Percentiles rank a stretch among this genome's conserved stretches.
These are phyloP conservation scores for Drosophila tsacasi DNA, from an alignment of 1,140 invertebrate species.

Conservation along the genomic window DNA sequence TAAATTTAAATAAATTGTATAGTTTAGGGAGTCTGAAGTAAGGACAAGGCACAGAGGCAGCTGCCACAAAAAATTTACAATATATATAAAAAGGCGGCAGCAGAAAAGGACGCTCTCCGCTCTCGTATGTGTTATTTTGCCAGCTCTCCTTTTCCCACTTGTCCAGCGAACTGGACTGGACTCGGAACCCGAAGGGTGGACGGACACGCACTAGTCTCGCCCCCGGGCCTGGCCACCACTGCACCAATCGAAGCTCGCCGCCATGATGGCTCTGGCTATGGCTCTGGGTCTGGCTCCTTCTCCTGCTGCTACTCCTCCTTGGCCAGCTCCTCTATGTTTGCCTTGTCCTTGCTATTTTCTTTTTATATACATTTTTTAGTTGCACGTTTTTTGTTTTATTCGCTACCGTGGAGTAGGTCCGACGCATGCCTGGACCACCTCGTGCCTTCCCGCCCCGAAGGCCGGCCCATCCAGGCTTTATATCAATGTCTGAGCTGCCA, in stretches of 20 bases:
- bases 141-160: conserved; percentile 38
- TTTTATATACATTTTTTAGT: conserved; percentile 82
- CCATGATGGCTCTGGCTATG: conserved; percentile 40
- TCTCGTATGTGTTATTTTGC: conserved; percentile 30
- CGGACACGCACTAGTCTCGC: conserved; percentile 64
- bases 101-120: conserved; percentile 39
- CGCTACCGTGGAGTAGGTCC: conserved; percentile 53
- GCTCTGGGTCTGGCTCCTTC: not conserved
- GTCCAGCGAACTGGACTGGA: conserved; percentile 15
- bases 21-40: not conserved
- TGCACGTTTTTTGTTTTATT: conserved; percentile 50
- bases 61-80: conserved; percentile 41
- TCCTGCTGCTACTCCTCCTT: conserved; percentile 18
- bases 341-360: conserved; percentile 74
- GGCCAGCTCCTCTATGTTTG: conserved; percentile 57
- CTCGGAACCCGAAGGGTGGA: conserved; percentile 41
- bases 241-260: conserved; percentile 79
- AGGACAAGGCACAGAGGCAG: conserved; percentile 1
- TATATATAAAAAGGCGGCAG: conserved; percentile 27
- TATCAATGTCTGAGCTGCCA: conserved; percentile 81
- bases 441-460: conserved; percentile 7
- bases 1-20: not conserved
- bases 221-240: conserved; percentile 57
- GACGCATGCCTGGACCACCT: conserved; percentile 66
- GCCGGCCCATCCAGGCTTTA: conserved; percentile 49